Evolutionary conservation across 2,888 invertebrate species (phyloP).

Genomic region (Lasiommata megera): DNA sequence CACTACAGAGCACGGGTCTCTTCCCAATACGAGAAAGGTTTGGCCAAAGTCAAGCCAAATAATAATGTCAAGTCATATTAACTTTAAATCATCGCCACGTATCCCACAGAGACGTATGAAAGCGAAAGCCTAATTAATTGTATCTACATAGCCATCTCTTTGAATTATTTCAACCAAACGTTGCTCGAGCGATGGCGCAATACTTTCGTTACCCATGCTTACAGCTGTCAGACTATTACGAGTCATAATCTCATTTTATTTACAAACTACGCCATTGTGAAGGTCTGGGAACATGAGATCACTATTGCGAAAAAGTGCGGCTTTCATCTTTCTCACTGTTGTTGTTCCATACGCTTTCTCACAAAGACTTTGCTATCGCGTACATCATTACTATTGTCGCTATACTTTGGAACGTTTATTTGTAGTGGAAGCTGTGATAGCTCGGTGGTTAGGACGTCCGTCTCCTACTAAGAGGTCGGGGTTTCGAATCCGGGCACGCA

Average conservation of each 20-base stretch:
- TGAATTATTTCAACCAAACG: constrained; percentile 44
- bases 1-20: too few relatives aligned
- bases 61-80: background rate
- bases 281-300: constrained; percentile 44
- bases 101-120: constrained; percentile 24
- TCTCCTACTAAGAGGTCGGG: too few relatives aligned
- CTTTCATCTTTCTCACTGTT: constrained; percentile 62
- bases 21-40: too few relatives aligned
- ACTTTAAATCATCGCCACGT: constrained; percentile 17
- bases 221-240: constrained; percentile 35
- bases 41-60: too few relatives aligned
- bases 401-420: background rate
- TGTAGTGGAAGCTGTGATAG: too few relatives aligned
- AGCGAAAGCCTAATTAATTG: constrained; percentile 55
- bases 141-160: constrained; percentile 33
- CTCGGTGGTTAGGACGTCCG: too few relatives aligned
- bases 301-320: constrained; percentile 41
- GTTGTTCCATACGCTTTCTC: constrained; percentile 41
- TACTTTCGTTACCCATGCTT: constrained; percentile 48
- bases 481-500: too few relatives aligned
- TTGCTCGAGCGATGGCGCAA: constrained; percentile 56
- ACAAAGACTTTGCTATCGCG: constrained; percentile 25
- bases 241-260: constrained; percentile 36
- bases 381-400: constrained; percentile 16
- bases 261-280: constrained; percentile 43